Base-by-base conservation (phyloP, 2,113 vertebrate genomes). In the Perca fluviatilis region DNA sequence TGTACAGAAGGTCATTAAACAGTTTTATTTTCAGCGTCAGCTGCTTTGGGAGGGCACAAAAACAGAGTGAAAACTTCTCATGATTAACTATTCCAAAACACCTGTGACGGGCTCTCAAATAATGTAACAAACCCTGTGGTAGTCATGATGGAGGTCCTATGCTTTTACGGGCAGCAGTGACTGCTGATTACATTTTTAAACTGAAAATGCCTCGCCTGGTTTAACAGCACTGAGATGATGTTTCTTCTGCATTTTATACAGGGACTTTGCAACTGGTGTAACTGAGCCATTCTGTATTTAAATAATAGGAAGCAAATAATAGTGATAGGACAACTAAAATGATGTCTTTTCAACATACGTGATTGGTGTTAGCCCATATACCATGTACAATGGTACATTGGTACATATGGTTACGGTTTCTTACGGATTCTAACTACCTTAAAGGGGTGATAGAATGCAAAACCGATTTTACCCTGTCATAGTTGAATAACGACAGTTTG, bases 101-200 rank as follows among this genome's bases (percentile, higher is more conserved):
- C 25, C 62, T 46, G 43, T 10, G 19, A 53, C 2, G 57, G n/a
- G 64, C 4, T 79, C 64, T 79, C 27, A 76, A 71, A 21, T 51
- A 33, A 33, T 33, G 33, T 6, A 75, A 10, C 4, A 11, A 43
- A 25, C 27, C 12, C n/a, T 5, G 27, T 62, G 58, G 46, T 64
- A 23, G 57, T 43, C 6, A 19, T 47, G 23, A 47, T 76, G 47
- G 66, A 61, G 47, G 77, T 43, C 40, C 40, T 43, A 43, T 0
- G 16, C 5, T 25, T 23, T 51, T 43, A 54, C 10, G 36, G n/a
- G 15, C 19, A 19, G 10, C 50, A 53, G 33, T 49, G 6, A 47
- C 47, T 49, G 21, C 69, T 77, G 83, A 77, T 81, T 63, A 47
- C 64, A 69, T 65, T 25, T 60, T 66, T 53, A 30, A 65, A 72